These are phyloP conservation scores for Catajapyx aquilonaris DNA, from an alignment of 1,140 invertebrate genomes.

Conservation along the genomic window DNA sequence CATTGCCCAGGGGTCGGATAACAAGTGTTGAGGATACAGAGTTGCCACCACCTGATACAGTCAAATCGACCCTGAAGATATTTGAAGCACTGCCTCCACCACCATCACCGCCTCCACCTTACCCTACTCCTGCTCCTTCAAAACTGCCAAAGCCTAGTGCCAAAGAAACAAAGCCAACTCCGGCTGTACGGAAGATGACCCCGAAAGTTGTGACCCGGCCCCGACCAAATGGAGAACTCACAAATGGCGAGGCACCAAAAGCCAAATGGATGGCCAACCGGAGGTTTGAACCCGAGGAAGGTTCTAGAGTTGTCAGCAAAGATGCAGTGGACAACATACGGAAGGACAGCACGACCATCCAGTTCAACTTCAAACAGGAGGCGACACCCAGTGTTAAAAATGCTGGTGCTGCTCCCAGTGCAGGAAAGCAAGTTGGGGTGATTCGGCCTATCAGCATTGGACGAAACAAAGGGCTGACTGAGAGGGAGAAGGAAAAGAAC, in stretches of 20 bases:
- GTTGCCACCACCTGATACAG: conserved; percentile 60
- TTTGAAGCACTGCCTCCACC: conserved; percentile 39
- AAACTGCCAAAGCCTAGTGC: conserved; percentile 18
- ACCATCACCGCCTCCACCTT: conserved; percentile 2
- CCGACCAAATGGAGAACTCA: not conserved
- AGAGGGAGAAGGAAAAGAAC: conserved; percentile 45
- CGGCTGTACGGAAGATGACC: conserved; percentile 14
- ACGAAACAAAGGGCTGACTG: conserved; percentile 21
- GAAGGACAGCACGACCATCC: conserved; percentile 35
- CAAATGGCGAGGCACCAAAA: not conserved
- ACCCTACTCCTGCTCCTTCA: conserved; percentile 15
- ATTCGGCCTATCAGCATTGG: conserved; percentile 25
- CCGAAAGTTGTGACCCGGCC: not conserved
- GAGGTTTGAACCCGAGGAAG: conserved; percentile 9
- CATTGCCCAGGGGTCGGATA: conserved; percentile 20
- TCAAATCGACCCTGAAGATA: conserved; percentile 58
- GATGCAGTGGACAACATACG: conserved; percentile 40
- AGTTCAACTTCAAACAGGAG: conserved; percentile 30
- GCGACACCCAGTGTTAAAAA: conserved; percentile 5
- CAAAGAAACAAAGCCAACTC: conserved; percentile 19
- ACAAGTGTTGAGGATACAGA: conserved; percentile 51
- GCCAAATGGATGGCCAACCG: not conserved
- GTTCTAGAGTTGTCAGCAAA: conserved; percentile 27
- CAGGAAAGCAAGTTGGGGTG: conserved; percentile 30
- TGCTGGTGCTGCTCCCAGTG: not conserved